A percentile compares a stretch with the other conserved stretches of the same genome.
Evolutionary conservation across 2,797 vertebrate genomes (phyloP).

Genomic region (Atherinosoma microstoma): DNA sequence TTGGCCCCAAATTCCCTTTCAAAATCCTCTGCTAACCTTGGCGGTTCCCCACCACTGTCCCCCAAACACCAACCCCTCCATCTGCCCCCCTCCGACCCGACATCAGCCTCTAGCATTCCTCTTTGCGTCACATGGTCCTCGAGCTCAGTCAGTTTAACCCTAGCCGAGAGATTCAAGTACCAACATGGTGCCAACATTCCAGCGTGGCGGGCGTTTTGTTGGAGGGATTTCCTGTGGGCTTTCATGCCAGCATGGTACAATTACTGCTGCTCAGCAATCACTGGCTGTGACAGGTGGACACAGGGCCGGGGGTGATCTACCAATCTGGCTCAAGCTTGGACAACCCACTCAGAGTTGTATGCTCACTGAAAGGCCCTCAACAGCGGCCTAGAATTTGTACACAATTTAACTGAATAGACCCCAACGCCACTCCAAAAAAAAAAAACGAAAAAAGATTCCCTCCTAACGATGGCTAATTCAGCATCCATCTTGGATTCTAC

Average conservation of each 20-base stretch:
- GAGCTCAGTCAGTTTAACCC: constrained; percentile 41
- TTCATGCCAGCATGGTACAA: constrained; percentile 71
- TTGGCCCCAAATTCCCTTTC: constrained; percentile 51
- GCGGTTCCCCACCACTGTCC: constrained; percentile 46
- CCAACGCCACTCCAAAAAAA: background rate
- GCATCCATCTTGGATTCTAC: no score
- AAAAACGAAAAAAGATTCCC: background rate
- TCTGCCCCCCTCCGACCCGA: constrained; percentile 23
- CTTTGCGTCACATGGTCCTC: constrained; percentile 56
- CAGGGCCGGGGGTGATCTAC: constrained; percentile 27
- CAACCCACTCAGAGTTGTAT: constrained; percentile 19
- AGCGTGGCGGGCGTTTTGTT: constrained; percentile 74
- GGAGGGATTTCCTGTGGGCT: constrained; percentile 80
- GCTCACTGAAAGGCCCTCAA: constrained; percentile 27
- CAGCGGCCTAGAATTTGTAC: background rate
- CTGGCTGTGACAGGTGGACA: constrained; percentile 69
- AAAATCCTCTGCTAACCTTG: constrained; percentile 58
- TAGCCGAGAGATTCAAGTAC: constrained; percentile 49
- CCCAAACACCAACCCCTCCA: constrained; percentile 33
- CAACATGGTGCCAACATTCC: constrained; percentile 78
- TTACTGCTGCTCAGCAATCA: constrained; percentile 68
- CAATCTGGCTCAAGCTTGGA: constrained; percentile 19
- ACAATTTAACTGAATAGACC: constrained; percentile 17
- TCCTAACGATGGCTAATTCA: no score
- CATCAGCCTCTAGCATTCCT: constrained; percentile 64